phyloP scores from a whole-genome alignment of 2,113 vertebrate genomes.

The Otus sunia region DNA sequence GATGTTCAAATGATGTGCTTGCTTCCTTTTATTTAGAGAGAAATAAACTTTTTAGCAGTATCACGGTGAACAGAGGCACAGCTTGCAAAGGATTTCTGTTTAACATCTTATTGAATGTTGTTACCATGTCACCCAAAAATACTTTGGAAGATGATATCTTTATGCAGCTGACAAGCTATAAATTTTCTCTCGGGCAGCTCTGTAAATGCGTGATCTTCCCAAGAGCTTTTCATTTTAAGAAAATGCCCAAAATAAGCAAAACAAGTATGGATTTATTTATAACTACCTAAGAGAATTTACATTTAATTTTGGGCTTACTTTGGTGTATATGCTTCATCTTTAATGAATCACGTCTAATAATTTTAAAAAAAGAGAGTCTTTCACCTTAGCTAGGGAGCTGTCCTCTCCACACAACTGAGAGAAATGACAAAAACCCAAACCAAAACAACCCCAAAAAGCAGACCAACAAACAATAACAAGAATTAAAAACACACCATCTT shows the following conservation, averaged over 20 bases:
- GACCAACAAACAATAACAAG: background rate
- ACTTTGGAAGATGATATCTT: conserved; percentile 63
- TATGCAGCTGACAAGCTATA: conserved; percentile 60
- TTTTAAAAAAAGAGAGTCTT: background rate
- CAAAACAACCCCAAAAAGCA: background rate
- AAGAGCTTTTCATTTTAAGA: conserved; percentile 50
- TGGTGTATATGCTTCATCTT: background rate
- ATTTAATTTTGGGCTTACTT: conserved; percentile 3
- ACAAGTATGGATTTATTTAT: conserved; percentile 39
- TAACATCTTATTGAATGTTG: conserved; percentile 28
- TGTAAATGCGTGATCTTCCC: conserved; percentile 55
- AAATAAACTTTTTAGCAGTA: conserved; percentile 52
- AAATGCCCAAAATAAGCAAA: conserved; percentile 38
- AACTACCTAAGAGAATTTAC: conserved; percentile 3
- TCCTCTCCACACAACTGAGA: background rate
- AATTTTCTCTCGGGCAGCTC: conserved; percentile 59
- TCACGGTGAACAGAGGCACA: background rate
- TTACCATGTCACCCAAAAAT: conserved; percentile 50
- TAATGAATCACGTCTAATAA: background rate
- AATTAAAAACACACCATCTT: background rate
- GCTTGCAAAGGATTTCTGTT: conserved; percentile 33
- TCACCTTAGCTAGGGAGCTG: background rate
- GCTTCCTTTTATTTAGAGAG: background rate
- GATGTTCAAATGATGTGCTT: conserved; percentile 3
- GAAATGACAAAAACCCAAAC: background rate